Evolutionary conservation across 2,113 vertebrate genomes (phyloP).

Genomic region (Callipepla squamata): DNA sequence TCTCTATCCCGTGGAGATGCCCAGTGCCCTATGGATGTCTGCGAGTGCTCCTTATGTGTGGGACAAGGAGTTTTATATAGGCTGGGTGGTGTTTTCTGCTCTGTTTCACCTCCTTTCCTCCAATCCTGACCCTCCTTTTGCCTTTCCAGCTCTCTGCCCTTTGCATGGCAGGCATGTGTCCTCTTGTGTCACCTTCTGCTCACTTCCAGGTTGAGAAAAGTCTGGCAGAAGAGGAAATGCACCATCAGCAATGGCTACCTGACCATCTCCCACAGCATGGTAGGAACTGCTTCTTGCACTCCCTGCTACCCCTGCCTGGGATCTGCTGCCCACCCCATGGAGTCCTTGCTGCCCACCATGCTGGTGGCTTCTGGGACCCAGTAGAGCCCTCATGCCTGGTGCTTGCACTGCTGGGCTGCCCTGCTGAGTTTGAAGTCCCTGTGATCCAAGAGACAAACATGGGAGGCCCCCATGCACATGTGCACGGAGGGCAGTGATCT

Average conservation of each 20-base stretch:
- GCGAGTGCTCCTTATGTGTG: neutral
- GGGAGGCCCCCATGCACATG: neutral
- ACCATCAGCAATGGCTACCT: slow-evolving; percentile 78
- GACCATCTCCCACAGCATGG: slow-evolving; percentile 78
- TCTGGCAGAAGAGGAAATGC: slow-evolving; percentile 82
- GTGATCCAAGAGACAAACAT: neutral
- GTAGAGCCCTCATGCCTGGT: neutral
- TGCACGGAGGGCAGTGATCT: neutral
- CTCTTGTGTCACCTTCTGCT: neutral
- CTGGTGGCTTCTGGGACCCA: neutral
- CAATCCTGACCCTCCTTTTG: neutral
- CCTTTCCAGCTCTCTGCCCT: neutral
- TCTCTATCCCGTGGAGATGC: neutral
- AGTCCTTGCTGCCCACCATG: neutral
- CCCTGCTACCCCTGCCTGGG: neutral
- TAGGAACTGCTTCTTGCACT: slow-evolving; percentile 17
- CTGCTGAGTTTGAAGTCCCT: neutral
- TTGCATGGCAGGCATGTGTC: rapidly evolving
- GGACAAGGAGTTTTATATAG: neutral
- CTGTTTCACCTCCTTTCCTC: neutral
- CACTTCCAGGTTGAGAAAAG: slow-evolving; percentile 75
- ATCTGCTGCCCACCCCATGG: neutral
- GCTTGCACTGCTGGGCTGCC: neutral
- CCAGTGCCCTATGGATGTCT: neutral
- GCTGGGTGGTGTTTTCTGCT: neutral